A percentile compares a stretch with the other conserved stretches of the same genome.
phyloP scores from a whole-genome alignment of 2,888 invertebrate species.

The Diplazon laetatorius region DNA sequence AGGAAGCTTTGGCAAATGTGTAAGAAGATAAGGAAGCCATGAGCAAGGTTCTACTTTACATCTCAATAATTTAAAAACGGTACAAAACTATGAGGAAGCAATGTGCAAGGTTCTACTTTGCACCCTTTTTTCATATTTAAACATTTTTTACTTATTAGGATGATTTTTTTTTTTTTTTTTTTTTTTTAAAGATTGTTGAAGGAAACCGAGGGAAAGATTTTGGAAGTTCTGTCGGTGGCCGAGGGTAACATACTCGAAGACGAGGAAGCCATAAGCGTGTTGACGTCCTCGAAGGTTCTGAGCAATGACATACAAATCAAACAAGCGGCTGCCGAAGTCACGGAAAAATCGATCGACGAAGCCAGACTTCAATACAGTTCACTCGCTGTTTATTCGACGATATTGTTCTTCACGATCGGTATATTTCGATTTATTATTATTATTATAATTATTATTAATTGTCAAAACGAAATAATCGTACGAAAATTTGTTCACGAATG shows the following conservation, averaged over 20 bases:
- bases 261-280: slow-evolving; percentile 92
- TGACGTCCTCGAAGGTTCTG: slow-evolving; percentile 94
- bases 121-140: too few species aligned
- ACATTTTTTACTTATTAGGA: too few species aligned
- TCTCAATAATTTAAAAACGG: too few species aligned
- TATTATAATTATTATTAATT: not conserved
- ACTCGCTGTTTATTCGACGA: slow-evolving; percentile 94
- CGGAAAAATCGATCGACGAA: slow-evolving; percentile 94
- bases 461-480: too few species aligned
- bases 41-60: too few species aligned
- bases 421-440: slow-evolving; percentile 64
- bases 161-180: not conserved
- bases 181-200: slow-evolving; percentile 86
- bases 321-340: slow-evolving; percentile 94
- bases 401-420: slow-evolving; percentile 96
- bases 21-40: too few species aligned
- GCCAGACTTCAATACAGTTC: slow-evolving; percentile 94
- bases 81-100: too few species aligned
- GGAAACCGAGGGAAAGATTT: slow-evolving; percentile 95
- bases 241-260: slow-evolving; percentile 94
- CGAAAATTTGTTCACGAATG: too few species aligned
- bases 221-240: slow-evolving; percentile 89
- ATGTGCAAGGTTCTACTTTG: too few species aligned
- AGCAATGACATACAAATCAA: slow-evolving; percentile 96
- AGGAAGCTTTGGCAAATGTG: too few species aligned